phyloP scores from a whole-genome alignment of 2,888 invertebrate species.

The Liposcelis brunnea region DNA sequence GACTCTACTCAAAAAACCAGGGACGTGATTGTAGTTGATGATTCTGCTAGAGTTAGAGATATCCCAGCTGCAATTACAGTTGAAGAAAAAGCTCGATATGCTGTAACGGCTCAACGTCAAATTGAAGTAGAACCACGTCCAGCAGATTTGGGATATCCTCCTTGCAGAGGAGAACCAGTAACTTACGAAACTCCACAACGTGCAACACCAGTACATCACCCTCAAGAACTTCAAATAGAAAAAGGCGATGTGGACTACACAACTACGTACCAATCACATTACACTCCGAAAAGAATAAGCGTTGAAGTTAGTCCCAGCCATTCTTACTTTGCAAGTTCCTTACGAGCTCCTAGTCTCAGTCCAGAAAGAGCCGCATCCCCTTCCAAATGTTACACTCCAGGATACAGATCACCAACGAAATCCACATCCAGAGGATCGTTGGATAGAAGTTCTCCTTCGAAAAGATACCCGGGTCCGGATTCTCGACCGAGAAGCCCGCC shows the following conservation, averaged over 20 bases:
- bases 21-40: too few species aligned
- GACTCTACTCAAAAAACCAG: too few species aligned
- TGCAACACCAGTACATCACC: constrained; percentile 4
- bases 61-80: too few species aligned
- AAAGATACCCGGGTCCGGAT: constrained; percentile 11
- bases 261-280: constrained; percentile 43
- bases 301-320: constrained; percentile 53
- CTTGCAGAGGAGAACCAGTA: constrained; percentile 13
- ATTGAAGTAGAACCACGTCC: too few species aligned
- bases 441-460: constrained; percentile 16
- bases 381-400: constrained; percentile 19
- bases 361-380: constrained; percentile 30
- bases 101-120: too few species aligned
- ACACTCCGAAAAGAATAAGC: constrained; percentile 35
- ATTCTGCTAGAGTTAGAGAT: too few species aligned
- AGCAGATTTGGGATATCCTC: too few species aligned
- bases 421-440: constrained; percentile 13
- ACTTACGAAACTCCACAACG: constrained; percentile 17
- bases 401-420: constrained; percentile 10
- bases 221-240: constrained; percentile 11
- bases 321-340: constrained; percentile 55
- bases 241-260: constrained; percentile 29
- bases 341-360: constrained; percentile 41
- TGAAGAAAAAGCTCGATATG: too few species aligned
- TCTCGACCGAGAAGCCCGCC: constrained; percentile 8